A percentile compares a stretch with the other conserved stretches of the same genome.
These are phyloP conservation scores for Grantiella picta DNA, from an alignment of 2,113 vertebrate species.

Conservation along the genomic window DNA sequence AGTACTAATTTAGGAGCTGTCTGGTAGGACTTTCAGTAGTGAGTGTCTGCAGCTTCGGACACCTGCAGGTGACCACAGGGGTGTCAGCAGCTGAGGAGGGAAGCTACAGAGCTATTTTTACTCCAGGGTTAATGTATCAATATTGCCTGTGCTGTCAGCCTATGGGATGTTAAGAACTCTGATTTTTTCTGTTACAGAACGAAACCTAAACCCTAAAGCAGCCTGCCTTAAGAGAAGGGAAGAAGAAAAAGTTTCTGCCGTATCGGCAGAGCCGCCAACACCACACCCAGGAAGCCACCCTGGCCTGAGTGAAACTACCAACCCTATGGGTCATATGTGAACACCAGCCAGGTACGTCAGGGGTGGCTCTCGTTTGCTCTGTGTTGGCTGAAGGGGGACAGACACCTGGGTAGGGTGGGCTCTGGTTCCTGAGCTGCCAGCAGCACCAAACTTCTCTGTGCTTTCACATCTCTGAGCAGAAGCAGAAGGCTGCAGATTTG, in stretches of 20 bases:
- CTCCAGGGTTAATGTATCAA: fast-evolving
- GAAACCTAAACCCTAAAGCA: conserved; percentile 98
- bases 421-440: background rate
- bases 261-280: conserved; percentile 87
- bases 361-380: background rate
- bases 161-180: background rate
- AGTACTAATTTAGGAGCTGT: background rate
- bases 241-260: conserved; percentile 94
- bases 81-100: background rate
- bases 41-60: background rate
- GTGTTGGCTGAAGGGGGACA: fast-evolving
- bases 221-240: conserved; percentile 99
- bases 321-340: conserved; percentile 98
- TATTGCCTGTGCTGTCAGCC: fast-evolving
- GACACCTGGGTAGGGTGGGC: fast-evolving
- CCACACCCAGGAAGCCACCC: conserved; percentile 88
- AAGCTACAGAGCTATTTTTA: background rate
- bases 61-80: background rate
- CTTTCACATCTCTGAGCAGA: background rate
- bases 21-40: background rate
- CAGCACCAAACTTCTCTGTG: background rate
- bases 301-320: conserved; percentile 92
- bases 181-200: conserved; percentile 76
- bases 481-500: background rate
- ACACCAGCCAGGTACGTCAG: conserved; percentile 68